These are phyloP conservation scores for Petaurus breviceps DNA, from an alignment of 2,113 vertebrate species.

Conservation along the genomic window DNA sequence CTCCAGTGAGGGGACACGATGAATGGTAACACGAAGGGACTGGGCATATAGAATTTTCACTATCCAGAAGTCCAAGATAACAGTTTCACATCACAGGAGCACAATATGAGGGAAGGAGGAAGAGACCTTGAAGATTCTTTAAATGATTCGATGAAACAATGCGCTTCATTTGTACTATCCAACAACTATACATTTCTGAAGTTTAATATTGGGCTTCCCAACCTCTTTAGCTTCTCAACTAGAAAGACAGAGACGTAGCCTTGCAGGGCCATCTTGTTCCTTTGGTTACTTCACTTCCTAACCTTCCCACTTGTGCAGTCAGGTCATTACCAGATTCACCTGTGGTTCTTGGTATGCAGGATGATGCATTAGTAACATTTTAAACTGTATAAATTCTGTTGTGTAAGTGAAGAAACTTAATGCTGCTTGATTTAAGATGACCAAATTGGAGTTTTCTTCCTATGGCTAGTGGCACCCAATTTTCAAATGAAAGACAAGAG, in stretches of 20 bases:
- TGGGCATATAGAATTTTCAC: slow-evolving; percentile 24
- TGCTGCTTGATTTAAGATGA: slow-evolving; percentile 46
- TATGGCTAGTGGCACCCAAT: slow-evolving; percentile 51
- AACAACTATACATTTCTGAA: neutral
- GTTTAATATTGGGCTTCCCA: neutral
- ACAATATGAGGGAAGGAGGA: slow-evolving; percentile 10
- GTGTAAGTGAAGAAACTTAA: neutral
- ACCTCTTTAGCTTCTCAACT: neutral
- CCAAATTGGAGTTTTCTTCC: slow-evolving; percentile 64
- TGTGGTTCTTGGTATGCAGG: neutral
- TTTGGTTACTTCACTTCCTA: neutral
- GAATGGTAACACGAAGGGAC: slow-evolving; percentile 59
- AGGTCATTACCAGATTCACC: neutral
- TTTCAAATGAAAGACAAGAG: slow-evolving; percentile 50
- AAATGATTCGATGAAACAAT: slow-evolving; percentile 14
- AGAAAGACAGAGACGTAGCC: neutral
- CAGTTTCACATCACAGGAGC: neutral
- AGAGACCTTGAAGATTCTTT: slow-evolving; percentile 31
- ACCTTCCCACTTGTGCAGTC: neutral
- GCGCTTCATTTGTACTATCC: neutral
- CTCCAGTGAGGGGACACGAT: slow-evolving; percentile 32
- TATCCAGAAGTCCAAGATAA: slow-evolving; percentile 36
- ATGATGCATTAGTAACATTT: slow-evolving; percentile 23
- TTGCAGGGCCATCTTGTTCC: neutral
- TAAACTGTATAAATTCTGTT: neutral